Base-by-base conservation (phyloP, 2,888 invertebrate species). In the Machimus atricapillus region DNA sequence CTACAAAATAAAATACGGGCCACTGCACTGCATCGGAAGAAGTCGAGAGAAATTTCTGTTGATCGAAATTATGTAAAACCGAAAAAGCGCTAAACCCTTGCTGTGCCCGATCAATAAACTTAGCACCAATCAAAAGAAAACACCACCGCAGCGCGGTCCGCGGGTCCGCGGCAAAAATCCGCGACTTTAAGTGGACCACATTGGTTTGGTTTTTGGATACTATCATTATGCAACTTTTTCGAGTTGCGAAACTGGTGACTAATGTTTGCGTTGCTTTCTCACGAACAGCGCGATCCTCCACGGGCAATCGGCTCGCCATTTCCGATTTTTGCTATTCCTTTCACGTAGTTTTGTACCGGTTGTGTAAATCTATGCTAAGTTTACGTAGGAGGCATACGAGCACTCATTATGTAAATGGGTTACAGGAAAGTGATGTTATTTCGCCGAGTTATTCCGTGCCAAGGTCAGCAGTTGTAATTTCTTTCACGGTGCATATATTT, bases 281-380 rank as follows among this genome's bases (percentile, higher is more conserved):
- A 27, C 66, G 66, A 66, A 27, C 19, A 27, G 9, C 27, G 66
- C 27, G 66, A 27, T 37, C 12, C 8, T 66, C 66, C 66, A 2
- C 66, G 66, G 58, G 23, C 23, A 66, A 27, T 66, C 66, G 66
- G 66, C 23, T 9, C 23, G 78, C 43, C 66, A 66, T 66, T 66
- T 66, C 66, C 37, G 78, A 78, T 40, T 78, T 78, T 78, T 12
- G 43, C 78, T 9, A 78, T 78, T 78, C 78, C 78, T 78, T 78
- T 78, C 78, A 78, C 78, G 78, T 78, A 40, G 8, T 77, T n/a
- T 43, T 43, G 23, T 43, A 46, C 23, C 46, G 78, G 37, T 43
- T 78, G 37, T 23, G 40, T 40, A 78, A 78, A 78, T 37, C 78
- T 12, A 16, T 23, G 23, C 43, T 23, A 40, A 43, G 23, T 14